Evolutionary conservation across 2,797 vertebrate species (phyloP).

Genomic region (Microctenopoma stevenorrisi): DNA sequence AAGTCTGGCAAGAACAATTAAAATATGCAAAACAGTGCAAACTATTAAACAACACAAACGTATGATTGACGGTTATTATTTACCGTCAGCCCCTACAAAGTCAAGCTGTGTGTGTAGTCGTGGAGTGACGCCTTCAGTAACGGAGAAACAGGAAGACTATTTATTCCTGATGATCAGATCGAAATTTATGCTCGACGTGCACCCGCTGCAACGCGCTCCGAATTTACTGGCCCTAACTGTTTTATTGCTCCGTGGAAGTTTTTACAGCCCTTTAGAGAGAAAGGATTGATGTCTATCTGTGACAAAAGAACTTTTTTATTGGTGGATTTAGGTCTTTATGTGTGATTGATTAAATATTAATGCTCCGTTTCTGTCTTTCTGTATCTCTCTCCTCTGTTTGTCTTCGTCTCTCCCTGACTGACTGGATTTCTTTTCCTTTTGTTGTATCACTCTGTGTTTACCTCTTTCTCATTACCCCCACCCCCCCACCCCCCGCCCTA

Average conservation of each 20-base stretch:
- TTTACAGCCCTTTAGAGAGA: conserved; percentile 51
- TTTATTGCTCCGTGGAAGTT: conserved; percentile 44
- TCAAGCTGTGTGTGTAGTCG: neutral
- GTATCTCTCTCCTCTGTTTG: conserved; percentile 5
- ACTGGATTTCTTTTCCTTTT: neutral
- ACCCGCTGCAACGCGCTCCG: neutral
- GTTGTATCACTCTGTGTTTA: neutral
- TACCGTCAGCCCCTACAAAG: neutral
- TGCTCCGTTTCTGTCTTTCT: conserved; percentile 25
- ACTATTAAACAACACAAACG: neutral
- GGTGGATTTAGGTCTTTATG: conserved; percentile 58
- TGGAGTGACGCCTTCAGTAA: neutral
- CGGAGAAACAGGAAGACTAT: conserved; percentile 1
- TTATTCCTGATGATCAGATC: conserved; percentile 32
- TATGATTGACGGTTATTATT: neutral
- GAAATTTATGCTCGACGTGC: conserved; percentile 22
- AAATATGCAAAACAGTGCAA: neutral
- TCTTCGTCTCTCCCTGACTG: conserved; percentile 2
- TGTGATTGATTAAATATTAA: conserved; percentile 65
- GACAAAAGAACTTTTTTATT: conserved; percentile 61
- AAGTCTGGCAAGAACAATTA: neutral
- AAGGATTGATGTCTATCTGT: conserved; percentile 54
- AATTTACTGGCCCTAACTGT: conserved; percentile 50
- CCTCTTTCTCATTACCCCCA: too few species aligned
- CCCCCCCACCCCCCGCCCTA: neutral